A percentile compares a stretch with the other conserved stretches of the same genome.
Conservation (phyloP, 2,888 invertebrate species). For the Sphinx pinastri region DNA sequence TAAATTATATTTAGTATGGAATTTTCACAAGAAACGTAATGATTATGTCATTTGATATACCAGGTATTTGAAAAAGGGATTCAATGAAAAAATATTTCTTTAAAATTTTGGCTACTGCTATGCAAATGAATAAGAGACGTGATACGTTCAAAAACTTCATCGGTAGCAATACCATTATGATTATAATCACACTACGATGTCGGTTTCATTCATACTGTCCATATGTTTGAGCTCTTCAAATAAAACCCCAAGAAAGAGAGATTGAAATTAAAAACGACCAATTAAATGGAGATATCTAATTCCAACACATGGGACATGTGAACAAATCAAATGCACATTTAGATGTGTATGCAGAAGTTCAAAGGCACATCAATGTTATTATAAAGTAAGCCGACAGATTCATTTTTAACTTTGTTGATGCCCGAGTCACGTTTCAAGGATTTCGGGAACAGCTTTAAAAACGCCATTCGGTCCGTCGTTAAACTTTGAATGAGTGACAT, state of each 20-base stretch:
- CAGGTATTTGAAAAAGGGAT: too few species aligned
- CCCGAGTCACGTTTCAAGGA: constrained; percentile 80
- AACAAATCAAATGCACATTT: constrained; percentile 59
- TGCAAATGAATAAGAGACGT: not conserved
- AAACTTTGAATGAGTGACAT: constrained; percentile 82
- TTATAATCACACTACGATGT: not conserved
- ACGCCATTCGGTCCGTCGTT: constrained; percentile 81
- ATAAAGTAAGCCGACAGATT: constrained; percentile 72
- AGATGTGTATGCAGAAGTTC: constrained; percentile 62
- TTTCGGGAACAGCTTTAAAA: constrained; percentile 80
- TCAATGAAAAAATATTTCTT: too few species aligned
- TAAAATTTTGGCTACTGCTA: too few species aligned
- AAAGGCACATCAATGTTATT: constrained; percentile 70
- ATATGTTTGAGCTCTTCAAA: constrained; percentile 9
- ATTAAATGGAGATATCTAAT: constrained; percentile 44
- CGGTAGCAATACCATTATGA: not conserved
- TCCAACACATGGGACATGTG: constrained; percentile 32
- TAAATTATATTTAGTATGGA: too few species aligned
- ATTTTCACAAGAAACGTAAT: too few species aligned
- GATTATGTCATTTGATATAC: too few species aligned
- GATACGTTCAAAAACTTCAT: not conserved
- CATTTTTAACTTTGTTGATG: constrained; percentile 80
- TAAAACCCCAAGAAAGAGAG: constrained; percentile 11
- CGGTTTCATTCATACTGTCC: constrained; percentile 4
- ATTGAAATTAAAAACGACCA: constrained; percentile 29